Conservation (phyloP, 2,888 invertebrate species). For the Actias luna region DNA sequence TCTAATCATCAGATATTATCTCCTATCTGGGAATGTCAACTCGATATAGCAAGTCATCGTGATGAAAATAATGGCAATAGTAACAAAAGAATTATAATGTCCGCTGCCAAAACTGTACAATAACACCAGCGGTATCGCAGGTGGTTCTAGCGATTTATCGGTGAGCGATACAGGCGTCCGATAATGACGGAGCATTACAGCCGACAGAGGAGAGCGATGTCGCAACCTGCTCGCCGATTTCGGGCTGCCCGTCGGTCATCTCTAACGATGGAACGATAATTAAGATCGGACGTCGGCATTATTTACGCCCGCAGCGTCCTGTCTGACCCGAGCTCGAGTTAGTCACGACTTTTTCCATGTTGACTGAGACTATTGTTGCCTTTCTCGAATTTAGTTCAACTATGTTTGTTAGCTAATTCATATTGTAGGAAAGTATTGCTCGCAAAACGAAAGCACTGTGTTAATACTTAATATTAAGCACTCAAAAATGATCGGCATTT, state of each 20-base stretch:
- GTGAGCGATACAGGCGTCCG: slow-evolving; percentile 63
- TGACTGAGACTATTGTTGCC: slow-evolving; percentile 70
- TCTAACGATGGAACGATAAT: slow-evolving; percentile 80
- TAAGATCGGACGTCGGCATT: slow-evolving; percentile 78
- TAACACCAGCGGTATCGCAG: slow-evolving; percentile 59
- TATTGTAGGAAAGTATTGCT: slow-evolving; percentile 9
- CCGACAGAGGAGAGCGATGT: slow-evolving; percentile 58
- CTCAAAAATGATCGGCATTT: neutral
- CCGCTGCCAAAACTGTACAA: slow-evolving; percentile 70
- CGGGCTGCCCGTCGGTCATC: slow-evolving; percentile 74
- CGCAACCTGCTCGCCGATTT: slow-evolving; percentile 72
- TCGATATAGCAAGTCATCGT: slow-evolving; percentile 65
- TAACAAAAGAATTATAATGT: slow-evolving; percentile 77
- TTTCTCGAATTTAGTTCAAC: slow-evolving; percentile 58
- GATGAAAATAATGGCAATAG: slow-evolving; percentile 68
- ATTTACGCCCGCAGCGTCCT: slow-evolving; percentile 78
- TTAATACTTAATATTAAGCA: neutral
- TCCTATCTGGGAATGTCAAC: slow-evolving; percentile 46
- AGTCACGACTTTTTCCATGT: slow-evolving; percentile 78
- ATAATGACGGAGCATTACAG: slow-evolving; percentile 57
- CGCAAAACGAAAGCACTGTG: neutral
- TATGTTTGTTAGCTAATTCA: slow-evolving; percentile 40
- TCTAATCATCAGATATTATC: slow-evolving; percentile 49
- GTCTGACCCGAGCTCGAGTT: slow-evolving; percentile 65
- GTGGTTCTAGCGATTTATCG: slow-evolving; percentile 73